Base-by-base conservation (phyloP, 2,113 vertebrate species). In the Serilophus lunatus region DNA sequence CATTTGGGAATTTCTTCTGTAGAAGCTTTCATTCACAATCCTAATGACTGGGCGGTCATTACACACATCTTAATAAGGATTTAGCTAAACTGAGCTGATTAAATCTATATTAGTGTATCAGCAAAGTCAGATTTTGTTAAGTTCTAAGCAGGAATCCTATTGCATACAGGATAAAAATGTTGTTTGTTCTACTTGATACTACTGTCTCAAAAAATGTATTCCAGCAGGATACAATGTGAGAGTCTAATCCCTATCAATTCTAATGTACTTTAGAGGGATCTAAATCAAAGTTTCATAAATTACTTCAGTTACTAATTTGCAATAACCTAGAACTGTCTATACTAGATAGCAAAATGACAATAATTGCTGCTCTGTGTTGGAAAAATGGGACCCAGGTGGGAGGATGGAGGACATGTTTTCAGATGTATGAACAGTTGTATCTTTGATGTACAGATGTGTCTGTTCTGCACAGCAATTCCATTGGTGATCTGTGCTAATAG, bases 51-150 rank as follows among this genome's bases (percentile, higher is more conserved):
- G 25, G 65, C 92, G 75, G 68, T 89, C 88, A 88, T 92, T 97
- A 74, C 49, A 91, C 50, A 77, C 36, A 68, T 95, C 59, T 88
- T 92, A 95, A 74, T 91, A 70, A 82, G 93, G 86, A 84, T 96
- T 97, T 95, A 86, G 59, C 72, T 94, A 68, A 86, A 94, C 38
- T 1, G 11, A 97, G 81, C 90, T 95, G 83, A 95, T 97, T 95
- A 93, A 77, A 96, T 93, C 59, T 93, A 42, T 84, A 60, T 95
- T 89, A 95, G 60, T 87, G 80, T 86, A 95, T 95, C 71, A 91
- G 40, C 54, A 94, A 91, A 95, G 68, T 88, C 83, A 93, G 86
- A 84, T 92, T 94, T 96, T 80, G 71, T 92, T 81, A 92, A 50
- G 36, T 97, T 96, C 81, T 95, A 88, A 88, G 35, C 28, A 92